Evolutionary conservation across 30 jellyfish, hydroid and myxozoan species (phyloP).

Genomic region (Turritopsis dohrnii): DNA sequence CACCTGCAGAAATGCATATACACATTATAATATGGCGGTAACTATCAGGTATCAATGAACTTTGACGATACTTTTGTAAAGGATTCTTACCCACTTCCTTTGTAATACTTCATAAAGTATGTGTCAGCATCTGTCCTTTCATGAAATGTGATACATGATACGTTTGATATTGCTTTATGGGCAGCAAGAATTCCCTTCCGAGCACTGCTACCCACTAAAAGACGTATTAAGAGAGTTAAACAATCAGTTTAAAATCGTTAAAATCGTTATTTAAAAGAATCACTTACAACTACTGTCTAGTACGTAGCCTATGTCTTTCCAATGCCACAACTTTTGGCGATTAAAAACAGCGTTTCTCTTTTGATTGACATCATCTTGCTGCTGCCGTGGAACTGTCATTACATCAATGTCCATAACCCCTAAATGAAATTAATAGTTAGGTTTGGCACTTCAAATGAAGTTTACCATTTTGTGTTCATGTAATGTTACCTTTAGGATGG

Average conservation of each 20-base stretch:
- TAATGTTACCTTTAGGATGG: background rate
- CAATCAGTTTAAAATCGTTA: background rate
- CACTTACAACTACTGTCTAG: background rate
- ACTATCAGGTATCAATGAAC: background rate
- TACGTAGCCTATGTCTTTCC: background rate
- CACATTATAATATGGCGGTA: background rate
- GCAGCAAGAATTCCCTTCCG: background rate
- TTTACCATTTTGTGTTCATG: too few species aligned
- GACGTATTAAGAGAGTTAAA: background rate
- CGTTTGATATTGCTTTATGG: background rate
- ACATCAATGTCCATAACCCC: background rate
- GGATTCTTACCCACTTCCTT: background rate
- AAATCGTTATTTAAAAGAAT: too few species aligned
- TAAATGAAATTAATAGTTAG: background rate
- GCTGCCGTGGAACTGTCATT: background rate
- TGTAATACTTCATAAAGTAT: background rate
- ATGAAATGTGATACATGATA: conserved; percentile 5
- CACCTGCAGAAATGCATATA: too few species aligned
- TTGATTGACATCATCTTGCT: background rate
- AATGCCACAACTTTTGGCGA: background rate
- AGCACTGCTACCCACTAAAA: background rate
- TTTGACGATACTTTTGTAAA: background rate
- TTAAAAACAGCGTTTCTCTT: conserved; percentile 7
- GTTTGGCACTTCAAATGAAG: too few species aligned
- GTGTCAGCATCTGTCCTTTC: background rate